These are phyloP conservation scores for Eulemur albifrons DNA, from an alignment of 2,797 vertebrate genomes.

Conservation along the genomic window DNA sequence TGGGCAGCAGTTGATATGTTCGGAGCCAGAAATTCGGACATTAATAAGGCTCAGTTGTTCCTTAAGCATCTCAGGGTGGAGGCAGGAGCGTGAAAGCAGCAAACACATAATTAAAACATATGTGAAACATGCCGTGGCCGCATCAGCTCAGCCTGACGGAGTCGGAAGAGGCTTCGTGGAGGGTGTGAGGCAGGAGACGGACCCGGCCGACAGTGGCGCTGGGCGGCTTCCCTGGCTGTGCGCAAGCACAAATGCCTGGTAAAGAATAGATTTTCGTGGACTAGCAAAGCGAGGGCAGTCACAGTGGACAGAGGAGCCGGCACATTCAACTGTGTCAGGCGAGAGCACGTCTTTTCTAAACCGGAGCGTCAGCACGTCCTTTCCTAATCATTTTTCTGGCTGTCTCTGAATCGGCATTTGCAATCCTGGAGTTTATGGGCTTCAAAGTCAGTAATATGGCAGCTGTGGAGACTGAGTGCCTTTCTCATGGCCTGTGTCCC, in stretches of 20 bases:
- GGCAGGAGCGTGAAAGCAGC: not conserved
- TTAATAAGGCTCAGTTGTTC: not conserved
- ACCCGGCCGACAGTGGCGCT: not conserved
- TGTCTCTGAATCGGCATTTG: not conserved
- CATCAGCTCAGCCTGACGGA: not conserved
- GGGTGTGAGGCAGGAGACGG: not conserved
- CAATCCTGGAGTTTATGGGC: not conserved
- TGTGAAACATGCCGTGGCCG: not conserved
- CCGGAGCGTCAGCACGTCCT: not conserved
- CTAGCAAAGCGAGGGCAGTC: not conserved
- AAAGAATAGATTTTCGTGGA: not conserved
- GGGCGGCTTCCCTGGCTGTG: not conserved
- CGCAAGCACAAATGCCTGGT: not conserved
- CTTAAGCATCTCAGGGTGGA: not conserved
- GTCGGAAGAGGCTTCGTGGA: not conserved
- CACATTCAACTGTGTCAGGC: not conserved
- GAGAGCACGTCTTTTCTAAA: not conserved
- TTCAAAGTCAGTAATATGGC: not conserved
- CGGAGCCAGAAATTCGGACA: not conserved
- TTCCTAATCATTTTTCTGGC: not conserved
- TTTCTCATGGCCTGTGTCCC: not conserved
- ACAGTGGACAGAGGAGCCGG: not conserved
- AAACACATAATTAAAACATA: not conserved
- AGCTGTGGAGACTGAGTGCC: not conserved
- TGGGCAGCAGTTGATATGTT: fast-evolving